Evolutionary conservation across 2,797 vertebrate genomes (phyloP).

Genomic region (Acanthiza pusilla): DNA sequence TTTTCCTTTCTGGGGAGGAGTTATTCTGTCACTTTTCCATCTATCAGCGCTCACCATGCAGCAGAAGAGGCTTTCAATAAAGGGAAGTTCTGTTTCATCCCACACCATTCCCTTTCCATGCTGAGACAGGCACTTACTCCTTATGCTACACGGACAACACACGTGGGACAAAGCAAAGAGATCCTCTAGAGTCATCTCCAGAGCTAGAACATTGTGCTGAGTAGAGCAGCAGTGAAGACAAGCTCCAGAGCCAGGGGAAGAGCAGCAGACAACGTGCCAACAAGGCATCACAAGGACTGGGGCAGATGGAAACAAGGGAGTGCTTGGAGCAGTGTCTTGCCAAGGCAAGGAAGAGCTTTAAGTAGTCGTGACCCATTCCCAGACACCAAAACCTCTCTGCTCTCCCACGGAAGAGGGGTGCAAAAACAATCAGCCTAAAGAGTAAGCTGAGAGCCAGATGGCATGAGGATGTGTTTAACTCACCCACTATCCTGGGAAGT

Average conservation of each 20-base stretch:
- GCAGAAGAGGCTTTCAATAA: neutral
- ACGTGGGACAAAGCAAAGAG: neutral
- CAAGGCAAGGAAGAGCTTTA: neutral
- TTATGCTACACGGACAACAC: fast-evolving
- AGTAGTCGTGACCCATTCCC: neutral
- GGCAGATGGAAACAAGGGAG: neutral
- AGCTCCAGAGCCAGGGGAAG: neutral
- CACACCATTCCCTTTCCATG: neutral
- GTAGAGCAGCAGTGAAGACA: neutral
- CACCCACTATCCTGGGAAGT: neutral
- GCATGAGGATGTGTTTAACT: neutral
- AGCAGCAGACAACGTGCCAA: neutral
- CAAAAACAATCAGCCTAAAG: neutral
- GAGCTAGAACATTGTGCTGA: neutral
- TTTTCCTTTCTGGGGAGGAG: constrained; percentile 5
- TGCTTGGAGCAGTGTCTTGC: neutral
- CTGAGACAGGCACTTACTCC: neutral
- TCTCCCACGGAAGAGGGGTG: neutral
- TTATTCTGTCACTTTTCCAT: neutral
- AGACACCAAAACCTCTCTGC: neutral
- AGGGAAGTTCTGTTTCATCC: neutral
- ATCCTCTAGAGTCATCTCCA: neutral
- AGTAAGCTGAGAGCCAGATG: neutral
- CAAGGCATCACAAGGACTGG: neutral
- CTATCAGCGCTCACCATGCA: neutral